A percentile compares a stretch with the other conserved stretches of the same genome.
These are phyloP conservation scores for Drosophila eohydei DNA, from an alignment of 2,888 invertebrate species.

Conservation along the genomic window DNA sequence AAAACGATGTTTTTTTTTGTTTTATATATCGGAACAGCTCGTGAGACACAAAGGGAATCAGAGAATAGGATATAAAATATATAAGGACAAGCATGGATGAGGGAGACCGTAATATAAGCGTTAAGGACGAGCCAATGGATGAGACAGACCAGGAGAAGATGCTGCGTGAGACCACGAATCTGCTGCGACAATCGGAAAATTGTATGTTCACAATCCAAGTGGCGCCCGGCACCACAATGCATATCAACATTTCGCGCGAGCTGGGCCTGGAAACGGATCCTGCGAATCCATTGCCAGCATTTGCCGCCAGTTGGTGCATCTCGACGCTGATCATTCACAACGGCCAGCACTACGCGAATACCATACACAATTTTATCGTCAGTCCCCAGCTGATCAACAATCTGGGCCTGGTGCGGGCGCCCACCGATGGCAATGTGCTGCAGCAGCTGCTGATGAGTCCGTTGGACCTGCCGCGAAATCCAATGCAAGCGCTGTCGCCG, in stretches of 20 bases:
- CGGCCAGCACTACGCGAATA: conserved; percentile 17
- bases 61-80: neutral
- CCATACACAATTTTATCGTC: conserved; percentile 15
- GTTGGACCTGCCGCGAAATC: neutral
- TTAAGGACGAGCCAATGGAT: neutral
- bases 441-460: conserved; percentile 8
- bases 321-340: conserved; percentile 29
- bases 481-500: neutral
- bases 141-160: conserved; percentile 5
- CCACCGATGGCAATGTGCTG: neutral
- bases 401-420: neutral
- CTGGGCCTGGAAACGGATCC: neutral
- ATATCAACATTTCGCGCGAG: conserved; percentile 15
- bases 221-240: conserved; percentile 10
- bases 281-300: neutral
- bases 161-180: neutral
- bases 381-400: neutral
- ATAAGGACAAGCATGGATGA: conserved; percentile 11
- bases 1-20: neutral
- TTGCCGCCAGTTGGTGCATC: conserved; percentile 20
- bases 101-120: neutral
- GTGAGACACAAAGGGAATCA: neutral
- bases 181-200: neutral
- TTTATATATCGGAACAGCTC: neutral
- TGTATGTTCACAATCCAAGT: conserved; percentile 9